A percentile compares a stretch with the other conserved stretches of the same genome.
These are phyloP conservation scores for Neostethus bicornis DNA, from an alignment of 2,797 vertebrate genomes.

Conservation along the genomic window DNA sequence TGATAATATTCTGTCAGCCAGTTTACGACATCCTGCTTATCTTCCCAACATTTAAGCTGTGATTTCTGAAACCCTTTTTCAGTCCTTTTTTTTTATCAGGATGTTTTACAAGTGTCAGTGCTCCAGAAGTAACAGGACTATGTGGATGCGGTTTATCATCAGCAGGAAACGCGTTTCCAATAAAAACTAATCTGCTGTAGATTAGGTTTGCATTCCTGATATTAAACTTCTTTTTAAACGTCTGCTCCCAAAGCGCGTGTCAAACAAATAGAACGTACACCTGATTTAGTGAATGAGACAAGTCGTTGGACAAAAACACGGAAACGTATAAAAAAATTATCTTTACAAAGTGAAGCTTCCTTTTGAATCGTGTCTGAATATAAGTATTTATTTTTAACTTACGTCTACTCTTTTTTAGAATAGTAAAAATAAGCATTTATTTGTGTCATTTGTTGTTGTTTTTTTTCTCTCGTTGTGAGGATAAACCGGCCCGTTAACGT, in stretches of 20 bases:
- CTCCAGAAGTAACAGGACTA: neutral
- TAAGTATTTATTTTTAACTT: too few relatives aligned
- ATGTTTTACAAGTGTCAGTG: too few relatives aligned
- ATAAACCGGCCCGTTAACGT: too few relatives aligned
- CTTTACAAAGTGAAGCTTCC: too few relatives aligned
- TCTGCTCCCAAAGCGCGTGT: neutral
- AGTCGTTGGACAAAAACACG: too few relatives aligned
- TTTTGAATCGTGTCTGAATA: too few relatives aligned
- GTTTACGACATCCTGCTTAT: neutral
- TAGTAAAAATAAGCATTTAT: too few relatives aligned
- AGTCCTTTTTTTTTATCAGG: too few relatives aligned
- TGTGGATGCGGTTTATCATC: neutral
- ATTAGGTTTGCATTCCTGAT: conserved; percentile 1
- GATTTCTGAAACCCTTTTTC: neutral
- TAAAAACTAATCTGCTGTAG: neutral
- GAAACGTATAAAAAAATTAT: too few relatives aligned
- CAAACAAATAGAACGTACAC: neutral
- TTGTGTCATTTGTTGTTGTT: too few relatives aligned
- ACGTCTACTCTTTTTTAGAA: too few relatives aligned
- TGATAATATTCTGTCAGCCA: neutral
- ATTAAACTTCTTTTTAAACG: neutral
- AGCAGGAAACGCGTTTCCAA: neutral
- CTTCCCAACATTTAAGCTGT: neutral
- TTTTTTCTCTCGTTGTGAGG: too few relatives aligned
- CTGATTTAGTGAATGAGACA: neutral